A percentile compares a stretch with the other conserved stretches of the same genome.
Evolutionary conservation across 2,888 invertebrate species (phyloP).

Genomic region (Theodoxus fluviatilis): DNA sequence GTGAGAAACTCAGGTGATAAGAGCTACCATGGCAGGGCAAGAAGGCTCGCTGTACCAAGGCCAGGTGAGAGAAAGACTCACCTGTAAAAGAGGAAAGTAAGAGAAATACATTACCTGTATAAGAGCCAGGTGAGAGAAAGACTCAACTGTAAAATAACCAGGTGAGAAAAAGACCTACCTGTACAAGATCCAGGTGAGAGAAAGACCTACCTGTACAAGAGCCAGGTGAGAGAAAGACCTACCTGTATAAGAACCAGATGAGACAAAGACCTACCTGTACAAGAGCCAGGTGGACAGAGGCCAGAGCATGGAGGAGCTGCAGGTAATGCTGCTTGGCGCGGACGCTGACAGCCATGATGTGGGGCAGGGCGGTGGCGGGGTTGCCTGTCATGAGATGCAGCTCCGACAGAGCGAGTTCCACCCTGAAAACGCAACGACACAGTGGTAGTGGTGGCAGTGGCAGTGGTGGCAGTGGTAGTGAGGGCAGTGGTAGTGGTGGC

Average conservation of each 20-base stretch:
- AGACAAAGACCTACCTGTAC: constrained; percentile 69
- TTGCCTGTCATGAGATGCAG: constrained; percentile 57
- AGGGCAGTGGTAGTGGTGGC: no score
- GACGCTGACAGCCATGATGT: constrained; percentile 76
- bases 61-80: no score
- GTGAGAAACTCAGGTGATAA: no score
- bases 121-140: no score
- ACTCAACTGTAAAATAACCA: no score
- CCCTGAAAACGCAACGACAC: constrained; percentile 41
- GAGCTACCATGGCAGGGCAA: constrained; percentile 77
- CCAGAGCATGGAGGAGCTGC: constrained; percentile 78
- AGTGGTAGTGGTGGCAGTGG: not conserved
- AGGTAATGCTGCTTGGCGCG: constrained; percentile 79
- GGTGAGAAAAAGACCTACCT: no score
- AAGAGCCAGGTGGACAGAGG: constrained; percentile 82
- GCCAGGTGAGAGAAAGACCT: no score
- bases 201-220: constrained; percentile 71
- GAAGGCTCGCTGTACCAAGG: no score
- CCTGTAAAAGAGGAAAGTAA: no score
- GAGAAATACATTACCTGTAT: no score
- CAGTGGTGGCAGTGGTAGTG: not conserved
- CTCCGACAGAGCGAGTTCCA: constrained; percentile 56
- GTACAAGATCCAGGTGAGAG: no score
- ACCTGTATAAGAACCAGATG: no score
- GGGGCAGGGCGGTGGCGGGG: constrained; percentile 65